Base-by-base conservation (phyloP, 1,140 invertebrate genomes). In the Drosophila obscura region DNA sequence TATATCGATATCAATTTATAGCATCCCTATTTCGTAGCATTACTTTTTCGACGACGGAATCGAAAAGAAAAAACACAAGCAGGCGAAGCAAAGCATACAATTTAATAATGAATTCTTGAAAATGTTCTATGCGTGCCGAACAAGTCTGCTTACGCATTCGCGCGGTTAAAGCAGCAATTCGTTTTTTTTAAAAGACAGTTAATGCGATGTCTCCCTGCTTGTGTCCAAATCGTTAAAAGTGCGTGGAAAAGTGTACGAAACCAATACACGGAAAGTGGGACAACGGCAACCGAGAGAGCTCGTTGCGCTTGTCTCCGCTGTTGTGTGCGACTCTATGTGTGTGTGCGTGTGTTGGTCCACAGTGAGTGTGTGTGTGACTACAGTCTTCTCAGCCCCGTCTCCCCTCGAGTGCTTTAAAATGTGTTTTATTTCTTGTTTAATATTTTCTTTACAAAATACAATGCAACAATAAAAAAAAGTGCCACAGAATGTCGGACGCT, bases 231-330 rank as follows among this genome's bases (percentile, higher is more conserved):
- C 78, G 82, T 84, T 85, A 87, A 88, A 87, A 82, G 82, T 87
- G 82, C 83, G 82, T 87, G 82, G 75, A 87, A 85, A 85, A 87
- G 78, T 87, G 82, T 87, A 88, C 83, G 83, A 88, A 87, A 87
- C 82, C 82, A 87, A 87, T 87, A 87, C 82, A 87, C 82, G 65
- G 82, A 87, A 87, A 87, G 82, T 87, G 82, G 82, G 82, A 88
- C 82, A 87, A 88, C 75, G 82, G 80, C 81, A 75, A 78, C 78
- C 73, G 81, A 85, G 81, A 64, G 72, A 52, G 60, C 51, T 64
- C 72, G 65, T 73, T 80, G 68, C 68, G 79, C 78, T 77, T 79
- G 62, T 61, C 44, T 51, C 35, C 35, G 35, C 35, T 41, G 59
- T 61, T 61, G 48, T 61, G 46, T 61, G 48, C 43, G 31, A 50